Conservation (phyloP, 2,113 vertebrate species). For the Antennarius striatus region DNA sequence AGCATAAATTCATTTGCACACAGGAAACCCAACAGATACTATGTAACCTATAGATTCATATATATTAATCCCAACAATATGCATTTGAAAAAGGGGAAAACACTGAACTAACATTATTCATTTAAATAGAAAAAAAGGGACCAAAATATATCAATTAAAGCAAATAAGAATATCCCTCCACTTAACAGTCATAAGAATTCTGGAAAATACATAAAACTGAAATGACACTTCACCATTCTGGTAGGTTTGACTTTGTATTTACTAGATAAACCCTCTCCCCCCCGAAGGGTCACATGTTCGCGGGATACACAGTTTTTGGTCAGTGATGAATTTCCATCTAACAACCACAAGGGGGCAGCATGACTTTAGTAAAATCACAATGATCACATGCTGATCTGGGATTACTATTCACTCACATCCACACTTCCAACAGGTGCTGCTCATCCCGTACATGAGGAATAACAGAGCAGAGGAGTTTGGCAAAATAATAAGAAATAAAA, state of each 20-base stretch:
- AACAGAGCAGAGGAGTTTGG: background rate
- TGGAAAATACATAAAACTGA: background rate
- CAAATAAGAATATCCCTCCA: background rate
- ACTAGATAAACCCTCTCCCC: conserved; percentile 8
- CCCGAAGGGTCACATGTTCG: background rate
- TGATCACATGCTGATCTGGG: conserved; percentile 9
- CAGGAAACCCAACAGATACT: conserved; percentile 17
- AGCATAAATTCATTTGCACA: background rate
- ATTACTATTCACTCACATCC: conserved; percentile 7
- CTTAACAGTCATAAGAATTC: background rate
- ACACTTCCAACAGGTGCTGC: conserved; percentile 47
- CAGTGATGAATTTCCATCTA: conserved; percentile 37
- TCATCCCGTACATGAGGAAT: conserved; percentile 10
- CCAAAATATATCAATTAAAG: conserved; percentile 26
- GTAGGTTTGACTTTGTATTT: conserved; percentile 7
- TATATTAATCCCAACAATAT: conserved; percentile 42
- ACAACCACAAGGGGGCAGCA: conserved; percentile 59
- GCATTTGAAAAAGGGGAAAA: conserved; percentile 7
- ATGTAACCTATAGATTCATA: too few relatives aligned
- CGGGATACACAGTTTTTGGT: background rate
- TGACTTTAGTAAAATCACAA: conserved; percentile 34
- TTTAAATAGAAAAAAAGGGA: background rate
- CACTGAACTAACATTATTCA: background rate
- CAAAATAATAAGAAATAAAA: conserved; percentile 17
- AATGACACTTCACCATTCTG: background rate